These are phyloP conservation scores for Gymnoscelis rufifasciata DNA, from an alignment of 2,888 invertebrate genomes.

Conservation along the genomic window DNA sequence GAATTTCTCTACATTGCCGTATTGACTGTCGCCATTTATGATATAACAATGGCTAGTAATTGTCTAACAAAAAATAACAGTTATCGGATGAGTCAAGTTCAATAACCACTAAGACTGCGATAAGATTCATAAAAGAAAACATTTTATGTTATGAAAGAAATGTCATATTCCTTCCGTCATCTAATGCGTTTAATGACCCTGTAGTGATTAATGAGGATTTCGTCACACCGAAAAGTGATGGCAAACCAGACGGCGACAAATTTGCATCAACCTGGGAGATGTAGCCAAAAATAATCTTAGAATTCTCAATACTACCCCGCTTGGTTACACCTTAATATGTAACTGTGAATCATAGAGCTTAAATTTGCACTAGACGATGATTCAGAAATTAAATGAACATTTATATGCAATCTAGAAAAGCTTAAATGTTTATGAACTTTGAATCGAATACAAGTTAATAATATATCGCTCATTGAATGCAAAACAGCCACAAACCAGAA, in stretches of 20 bases:
- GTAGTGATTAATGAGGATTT: conserved; percentile 20
- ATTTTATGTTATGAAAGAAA: conserved; percentile 10
- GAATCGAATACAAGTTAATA: no score
- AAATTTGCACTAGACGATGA: conserved; percentile 34
- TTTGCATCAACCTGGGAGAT: conserved; percentile 59
- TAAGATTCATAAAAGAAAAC: conserved; percentile 10
- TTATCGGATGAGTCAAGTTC: conserved; percentile 10
- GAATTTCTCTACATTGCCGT: conserved; percentile 10
- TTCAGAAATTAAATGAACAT: conserved; percentile 26
- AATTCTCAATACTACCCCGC: conserved; percentile 30
- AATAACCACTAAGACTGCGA: conserved; percentile 10
- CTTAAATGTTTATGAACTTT: no score
- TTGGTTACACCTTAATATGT: conserved; percentile 22
- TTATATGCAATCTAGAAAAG: no score
- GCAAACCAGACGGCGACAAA: conserved; percentile 38
- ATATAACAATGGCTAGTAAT: conserved; percentile 10
- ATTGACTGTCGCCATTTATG: conserved; percentile 15
- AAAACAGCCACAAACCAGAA: no score
- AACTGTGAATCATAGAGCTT: conserved; percentile 41
- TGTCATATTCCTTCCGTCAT: conserved; percentile 7
- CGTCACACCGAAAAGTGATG: conserved; percentile 22
- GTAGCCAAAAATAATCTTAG: conserved; percentile 56
- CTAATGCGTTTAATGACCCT: conserved; percentile 19
- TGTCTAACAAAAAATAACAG: conserved; percentile 6
- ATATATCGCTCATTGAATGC: no score